phyloP scores from a whole-genome alignment of 2,797 vertebrate species.

The Chelmon rostratus region DNA sequence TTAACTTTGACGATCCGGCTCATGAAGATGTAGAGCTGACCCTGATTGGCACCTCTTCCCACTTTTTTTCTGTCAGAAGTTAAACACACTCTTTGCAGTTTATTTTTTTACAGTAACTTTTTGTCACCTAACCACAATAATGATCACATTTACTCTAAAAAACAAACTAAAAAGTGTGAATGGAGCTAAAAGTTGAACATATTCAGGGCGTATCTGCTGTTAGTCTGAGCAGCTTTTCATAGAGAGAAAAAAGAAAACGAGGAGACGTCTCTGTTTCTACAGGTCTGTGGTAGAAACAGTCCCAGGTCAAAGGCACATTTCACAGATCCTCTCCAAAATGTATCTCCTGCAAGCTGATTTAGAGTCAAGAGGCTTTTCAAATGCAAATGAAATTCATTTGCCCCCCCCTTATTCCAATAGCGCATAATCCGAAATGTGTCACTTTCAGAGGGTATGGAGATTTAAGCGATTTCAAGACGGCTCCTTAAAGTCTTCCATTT shows the following conservation, averaged over 20 bases:
- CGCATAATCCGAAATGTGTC: constrained; percentile 73
- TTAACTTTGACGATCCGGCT: too few relatives aligned
- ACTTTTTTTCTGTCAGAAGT: too few relatives aligned
- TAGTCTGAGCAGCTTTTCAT: constrained; percentile 2
- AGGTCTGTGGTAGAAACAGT: constrained; percentile 40
- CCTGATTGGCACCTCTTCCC: too few relatives aligned
- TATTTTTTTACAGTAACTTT: not conserved
- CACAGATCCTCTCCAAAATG: constrained; percentile 43
- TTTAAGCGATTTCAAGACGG: constrained; percentile 72
- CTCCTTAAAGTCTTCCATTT: constrained; percentile 75
- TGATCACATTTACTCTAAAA: not conserved
- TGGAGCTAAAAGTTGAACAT: not conserved
- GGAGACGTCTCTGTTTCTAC: constrained; percentile 11
- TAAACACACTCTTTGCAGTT: too few relatives aligned
- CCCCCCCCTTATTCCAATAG: constrained; percentile 45
- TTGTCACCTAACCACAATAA: not conserved
- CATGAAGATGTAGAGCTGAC: too few relatives aligned
- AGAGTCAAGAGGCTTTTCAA: constrained; percentile 68
- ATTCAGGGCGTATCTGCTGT: not conserved
- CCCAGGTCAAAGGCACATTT: constrained; percentile 59
- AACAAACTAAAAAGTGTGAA: not conserved
- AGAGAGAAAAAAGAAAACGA: not conserved
- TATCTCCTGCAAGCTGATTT: constrained; percentile 60
- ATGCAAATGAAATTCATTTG: constrained; percentile 76
- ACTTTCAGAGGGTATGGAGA: constrained; percentile 68